phyloP scores from a whole-genome alignment of 2,113 vertebrate species.

The Tetrax tetrax region DNA sequence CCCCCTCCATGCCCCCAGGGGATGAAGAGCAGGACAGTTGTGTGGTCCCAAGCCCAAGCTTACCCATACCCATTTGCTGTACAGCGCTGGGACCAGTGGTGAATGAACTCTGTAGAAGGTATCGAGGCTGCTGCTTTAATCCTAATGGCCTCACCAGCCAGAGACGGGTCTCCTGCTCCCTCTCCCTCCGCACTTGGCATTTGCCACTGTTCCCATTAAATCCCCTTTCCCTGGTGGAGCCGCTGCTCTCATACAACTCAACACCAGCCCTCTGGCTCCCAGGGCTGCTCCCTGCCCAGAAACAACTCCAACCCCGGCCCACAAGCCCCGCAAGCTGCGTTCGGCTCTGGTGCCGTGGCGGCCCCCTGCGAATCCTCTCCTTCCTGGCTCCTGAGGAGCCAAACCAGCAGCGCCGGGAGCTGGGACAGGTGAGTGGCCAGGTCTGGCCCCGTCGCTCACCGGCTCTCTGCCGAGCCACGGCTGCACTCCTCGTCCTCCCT shows the following conservation, averaged over 20 bases:
- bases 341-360: not conserved
- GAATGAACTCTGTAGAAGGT: not conserved
- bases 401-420: not conserved
- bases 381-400: not conserved
- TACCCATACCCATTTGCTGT: not conserved
- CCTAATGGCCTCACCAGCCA: not conserved
- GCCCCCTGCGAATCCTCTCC: not conserved
- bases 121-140: not conserved
- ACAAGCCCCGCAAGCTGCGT: not conserved
- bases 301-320: not conserved
- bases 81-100: not conserved
- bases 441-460: accelerated
- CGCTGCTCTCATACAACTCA: accelerated
- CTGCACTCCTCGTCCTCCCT: not conserved
- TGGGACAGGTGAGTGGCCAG: accelerated
- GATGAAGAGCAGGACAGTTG: not conserved
- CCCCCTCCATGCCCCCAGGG: not conserved
- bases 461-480: accelerated
- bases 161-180: not conserved
- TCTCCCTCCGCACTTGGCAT: not conserved
- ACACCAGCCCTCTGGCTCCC: not conserved
- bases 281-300: not conserved
- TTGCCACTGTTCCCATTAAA: not conserved
- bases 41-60: not conserved
- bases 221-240: not conserved